phyloP scores from a whole-genome alignment of 2,888 invertebrate species.

The Cephalotes varians region DNA sequence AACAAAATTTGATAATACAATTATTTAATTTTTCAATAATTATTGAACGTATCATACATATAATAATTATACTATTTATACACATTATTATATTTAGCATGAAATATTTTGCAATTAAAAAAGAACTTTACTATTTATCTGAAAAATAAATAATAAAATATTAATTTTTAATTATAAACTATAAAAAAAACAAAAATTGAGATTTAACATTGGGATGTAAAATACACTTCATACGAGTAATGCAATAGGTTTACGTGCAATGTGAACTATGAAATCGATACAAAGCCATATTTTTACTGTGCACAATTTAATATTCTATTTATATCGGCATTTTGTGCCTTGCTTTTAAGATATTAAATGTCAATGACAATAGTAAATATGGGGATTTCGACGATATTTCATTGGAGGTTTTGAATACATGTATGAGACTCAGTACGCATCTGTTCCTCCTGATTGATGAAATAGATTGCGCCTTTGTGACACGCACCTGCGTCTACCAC shows the following conservation, averaged over 20 bases:
- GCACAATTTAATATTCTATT: conserved; percentile 29
- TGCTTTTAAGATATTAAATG: conserved; percentile 53
- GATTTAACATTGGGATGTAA: not conserved
- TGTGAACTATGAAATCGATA: not conserved
- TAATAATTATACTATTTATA: not conserved
- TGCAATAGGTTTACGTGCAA: not conserved
- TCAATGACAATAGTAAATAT: conserved; percentile 36
- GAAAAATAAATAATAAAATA: not conserved
- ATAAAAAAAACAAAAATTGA: not conserved
- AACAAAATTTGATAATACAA: not conserved
- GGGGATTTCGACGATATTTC: conserved; percentile 53
- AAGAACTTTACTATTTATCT: not conserved
- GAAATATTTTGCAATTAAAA: not conserved
- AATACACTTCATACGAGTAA: not conserved
- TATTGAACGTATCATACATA: not conserved
- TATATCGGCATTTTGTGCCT: conserved; percentile 29
- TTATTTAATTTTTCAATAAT: not conserved
- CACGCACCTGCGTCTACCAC: conserved; percentile 80
- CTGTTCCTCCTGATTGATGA: conserved; percentile 83
- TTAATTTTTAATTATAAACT: not conserved
- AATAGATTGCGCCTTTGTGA: conserved; percentile 80
- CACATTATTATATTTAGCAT: not conserved
- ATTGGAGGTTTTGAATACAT: conserved; percentile 66
- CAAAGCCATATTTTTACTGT: not conserved
- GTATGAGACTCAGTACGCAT: conserved; percentile 74